These are phyloP conservation scores for Gisinianus flammeolus DNA, from an alignment of 2,888 invertebrate species.

Conservation along the genomic window DNA sequence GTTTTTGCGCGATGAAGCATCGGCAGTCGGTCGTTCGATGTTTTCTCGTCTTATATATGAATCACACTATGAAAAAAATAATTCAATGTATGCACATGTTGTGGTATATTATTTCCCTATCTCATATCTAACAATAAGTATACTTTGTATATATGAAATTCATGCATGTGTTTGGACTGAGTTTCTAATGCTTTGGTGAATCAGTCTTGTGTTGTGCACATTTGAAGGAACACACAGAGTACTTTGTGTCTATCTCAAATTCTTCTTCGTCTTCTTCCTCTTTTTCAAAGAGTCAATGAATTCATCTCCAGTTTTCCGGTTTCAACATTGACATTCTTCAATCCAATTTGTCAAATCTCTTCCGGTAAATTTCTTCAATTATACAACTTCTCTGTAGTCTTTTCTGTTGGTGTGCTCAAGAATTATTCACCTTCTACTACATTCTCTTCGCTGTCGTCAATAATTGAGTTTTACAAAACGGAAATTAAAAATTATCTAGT, in stretches of 20 bases:
- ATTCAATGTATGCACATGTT: no score
- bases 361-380: background rate
- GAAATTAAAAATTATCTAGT: background rate
- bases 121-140: no score
- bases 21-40: no score
- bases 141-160: no score
- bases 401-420: background rate
- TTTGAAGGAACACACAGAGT: conserved; percentile 10
- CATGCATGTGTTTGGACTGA: background rate
- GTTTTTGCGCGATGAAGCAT: no score
- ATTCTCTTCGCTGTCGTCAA: background rate
- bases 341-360: conserved; percentile 17
- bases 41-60: no score
- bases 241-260: background rate
- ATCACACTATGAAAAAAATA: no score
- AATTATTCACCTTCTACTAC: background rate
- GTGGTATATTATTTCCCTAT: no score
- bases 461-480: background rate
- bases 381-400: background rate
- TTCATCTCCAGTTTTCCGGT: conserved; percentile 38
- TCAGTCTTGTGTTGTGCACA: conserved; percentile 37
- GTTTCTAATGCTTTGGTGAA: background rate
- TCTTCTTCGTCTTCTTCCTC: conserved; percentile 10
- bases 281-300: conserved; percentile 14
- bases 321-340: conserved; percentile 27